Conservation (phyloP, 1,140 invertebrate genomes). For the Leptopilina boulardi region DNA sequence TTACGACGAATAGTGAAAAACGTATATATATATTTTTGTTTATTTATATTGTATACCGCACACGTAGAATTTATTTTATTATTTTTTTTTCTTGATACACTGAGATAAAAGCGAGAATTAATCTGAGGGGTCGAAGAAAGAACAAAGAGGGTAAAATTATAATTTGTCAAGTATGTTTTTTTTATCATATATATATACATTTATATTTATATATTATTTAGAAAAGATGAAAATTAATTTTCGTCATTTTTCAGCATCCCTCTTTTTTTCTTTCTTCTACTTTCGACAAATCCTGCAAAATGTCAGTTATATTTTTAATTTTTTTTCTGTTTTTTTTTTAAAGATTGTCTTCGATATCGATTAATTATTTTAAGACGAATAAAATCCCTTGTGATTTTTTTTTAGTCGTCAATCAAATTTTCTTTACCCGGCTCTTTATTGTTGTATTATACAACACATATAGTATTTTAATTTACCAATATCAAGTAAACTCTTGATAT, state of each 20-base stretch:
- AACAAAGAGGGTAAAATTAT: background rate
- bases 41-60: background rate
- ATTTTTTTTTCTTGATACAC: constrained; percentile 22
- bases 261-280: constrained; percentile 24
- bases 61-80: too few relatives aligned
- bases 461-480: background rate
- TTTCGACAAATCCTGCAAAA: background rate
- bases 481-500: background rate
- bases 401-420: background rate
- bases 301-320: background rate
- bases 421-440: background rate
- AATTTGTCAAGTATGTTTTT: background rate
- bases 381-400: background rate
- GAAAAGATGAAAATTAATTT: background rate
- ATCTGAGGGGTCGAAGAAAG: background rate
- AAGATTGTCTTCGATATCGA: constrained; percentile 2
- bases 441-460: background rate
- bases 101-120: constrained; percentile 23
- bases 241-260: background rate
- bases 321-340: background rate
- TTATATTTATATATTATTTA: background rate
- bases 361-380: background rate
- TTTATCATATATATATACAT: background rate
- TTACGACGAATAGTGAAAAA: constrained; percentile 27
- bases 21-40: background rate